Evolutionary conservation across 2,888 invertebrate genomes (phyloP).

Genomic region (Heliconius aoede): DNA sequence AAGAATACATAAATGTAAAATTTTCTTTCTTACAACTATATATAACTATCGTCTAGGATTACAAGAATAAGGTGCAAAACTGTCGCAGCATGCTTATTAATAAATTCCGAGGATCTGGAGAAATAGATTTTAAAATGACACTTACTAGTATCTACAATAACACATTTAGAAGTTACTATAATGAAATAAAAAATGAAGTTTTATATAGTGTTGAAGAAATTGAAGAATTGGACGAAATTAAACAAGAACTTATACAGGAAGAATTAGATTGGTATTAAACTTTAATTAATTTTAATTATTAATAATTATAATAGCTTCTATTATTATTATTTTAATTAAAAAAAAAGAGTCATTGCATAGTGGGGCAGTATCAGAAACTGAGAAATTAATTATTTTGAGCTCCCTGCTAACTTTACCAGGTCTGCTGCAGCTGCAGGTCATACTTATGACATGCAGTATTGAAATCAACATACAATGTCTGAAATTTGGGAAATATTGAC

Average conservation of each 20-base stretch:
- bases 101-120: constrained; percentile 62
- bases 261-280: constrained; percentile 66
- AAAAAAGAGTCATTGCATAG: no score
- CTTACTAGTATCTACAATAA: constrained; percentile 69
- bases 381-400: no score
- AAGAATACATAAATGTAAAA: neutral
- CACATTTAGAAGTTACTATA: constrained; percentile 60
- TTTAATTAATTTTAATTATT: no score
- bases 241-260: constrained; percentile 73
- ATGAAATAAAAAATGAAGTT: constrained; percentile 39
- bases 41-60: constrained; percentile 62
- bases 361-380: no score
- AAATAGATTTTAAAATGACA: constrained; percentile 62
- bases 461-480: no score
- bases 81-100: constrained; percentile 70
- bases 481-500: no score
- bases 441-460: no score
- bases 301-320: no score
- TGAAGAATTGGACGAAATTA: constrained; percentile 66
- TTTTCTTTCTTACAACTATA: neutral
- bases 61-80: constrained; percentile 70
- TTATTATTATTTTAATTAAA: no score
- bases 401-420: no score
- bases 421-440: no score
- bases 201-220: constrained; percentile 64